Evolutionary conservation across 2,888 invertebrate genomes (phyloP).

Genomic region (Pachydiplax longipennis): DNA sequence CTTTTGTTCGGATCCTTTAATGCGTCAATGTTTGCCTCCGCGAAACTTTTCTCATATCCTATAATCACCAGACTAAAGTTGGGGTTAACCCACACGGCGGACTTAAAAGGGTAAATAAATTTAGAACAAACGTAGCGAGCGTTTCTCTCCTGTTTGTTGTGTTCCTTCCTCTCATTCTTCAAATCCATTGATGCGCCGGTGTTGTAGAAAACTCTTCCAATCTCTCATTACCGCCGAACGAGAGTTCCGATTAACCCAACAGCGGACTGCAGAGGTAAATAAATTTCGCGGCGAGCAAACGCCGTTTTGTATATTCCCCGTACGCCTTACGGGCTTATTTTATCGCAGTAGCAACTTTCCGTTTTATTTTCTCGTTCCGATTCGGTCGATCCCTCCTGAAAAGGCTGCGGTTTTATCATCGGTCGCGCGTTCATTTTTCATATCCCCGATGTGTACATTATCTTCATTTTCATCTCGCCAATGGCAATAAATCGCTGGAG

Average conservation of each 20-base stretch:
- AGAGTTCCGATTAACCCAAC: not conserved
- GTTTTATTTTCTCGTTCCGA: not conserved
- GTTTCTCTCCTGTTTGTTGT: not conserved
- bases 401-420: not conserved
- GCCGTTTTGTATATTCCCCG: not conserved
- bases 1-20: not conserved
- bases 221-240: not conserved
- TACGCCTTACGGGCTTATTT: not conserved
- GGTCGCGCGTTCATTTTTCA: not conserved
- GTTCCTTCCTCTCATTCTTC: not conserved
- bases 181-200: not conserved
- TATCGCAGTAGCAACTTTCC: not conserved
- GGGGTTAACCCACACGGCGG: not conserved
- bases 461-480: not conserved
- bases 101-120: not conserved
- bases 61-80: not conserved
- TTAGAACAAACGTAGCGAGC: not conserved
- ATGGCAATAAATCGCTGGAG: not conserved
- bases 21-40: not conserved
- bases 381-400: not conserved
- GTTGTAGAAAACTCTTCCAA: not conserved
- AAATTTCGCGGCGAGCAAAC: not conserved
- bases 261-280: not conserved
- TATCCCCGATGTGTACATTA: not conserved
- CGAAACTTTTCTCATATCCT: not conserved